Evolutionary conservation across 2,888 invertebrate genomes (phyloP).

Genomic region (Cecidostiba fungosa): DNA sequence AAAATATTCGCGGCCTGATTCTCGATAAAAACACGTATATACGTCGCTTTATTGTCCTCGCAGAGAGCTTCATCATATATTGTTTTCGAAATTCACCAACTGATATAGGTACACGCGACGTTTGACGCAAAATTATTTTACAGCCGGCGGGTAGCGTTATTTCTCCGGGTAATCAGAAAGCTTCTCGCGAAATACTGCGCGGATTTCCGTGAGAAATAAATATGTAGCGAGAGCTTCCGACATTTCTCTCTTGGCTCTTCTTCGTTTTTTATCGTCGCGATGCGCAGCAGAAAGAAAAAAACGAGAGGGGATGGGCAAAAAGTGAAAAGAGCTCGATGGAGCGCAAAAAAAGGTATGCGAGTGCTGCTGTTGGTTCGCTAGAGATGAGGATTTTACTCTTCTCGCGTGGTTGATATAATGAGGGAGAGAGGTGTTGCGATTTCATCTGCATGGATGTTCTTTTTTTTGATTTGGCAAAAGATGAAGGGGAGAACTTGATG

Average conservation of each 20-base stretch:
- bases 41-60: neutral
- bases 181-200: conserved; percentile 33
- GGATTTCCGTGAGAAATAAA: conserved; percentile 57
- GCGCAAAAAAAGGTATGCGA: neutral
- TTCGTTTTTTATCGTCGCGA: conserved; percentile 7
- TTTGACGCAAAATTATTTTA: conserved; percentile 45
- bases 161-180: conserved; percentile 7
- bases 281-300: neutral
- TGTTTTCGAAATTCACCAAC: conserved; percentile 23
- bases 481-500: neutral
- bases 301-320: neutral
- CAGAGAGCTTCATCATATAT: no score
- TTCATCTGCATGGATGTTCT: neutral
- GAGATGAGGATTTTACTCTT: neutral
- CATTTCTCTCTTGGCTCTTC: neutral
- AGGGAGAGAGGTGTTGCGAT: neutral
- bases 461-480: neutral
- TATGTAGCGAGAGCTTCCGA: conserved; percentile 25
- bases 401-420: neutral
- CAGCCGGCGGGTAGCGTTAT: conserved; percentile 15
- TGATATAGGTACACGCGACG: neutral
- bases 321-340: conserved; percentile 3
- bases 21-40: conserved; percentile 11
- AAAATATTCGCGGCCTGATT: conserved; percentile 32
- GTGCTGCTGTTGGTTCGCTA: neutral